Evolutionary conservation across 2,113 vertebrate species (phyloP).

Genomic region (Phoenicopterus ruber): DNA sequence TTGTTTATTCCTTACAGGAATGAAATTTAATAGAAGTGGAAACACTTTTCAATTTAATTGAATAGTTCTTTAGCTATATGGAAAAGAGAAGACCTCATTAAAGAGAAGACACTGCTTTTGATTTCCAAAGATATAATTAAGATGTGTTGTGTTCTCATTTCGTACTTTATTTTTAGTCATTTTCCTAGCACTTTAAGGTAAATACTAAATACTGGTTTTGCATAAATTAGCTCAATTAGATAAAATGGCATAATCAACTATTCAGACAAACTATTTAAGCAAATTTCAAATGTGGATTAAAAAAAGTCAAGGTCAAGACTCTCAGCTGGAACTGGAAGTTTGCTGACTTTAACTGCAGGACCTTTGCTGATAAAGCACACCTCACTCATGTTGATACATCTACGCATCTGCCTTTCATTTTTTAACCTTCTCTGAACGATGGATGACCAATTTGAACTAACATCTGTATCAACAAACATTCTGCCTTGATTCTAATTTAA

Average conservation of each 20-base stretch:
- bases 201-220: not conserved
- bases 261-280: not conserved
- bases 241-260: not conserved
- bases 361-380: not conserved
- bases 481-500: not conserved
- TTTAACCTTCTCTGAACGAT: not conserved
- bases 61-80: not conserved
- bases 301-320: not conserved
- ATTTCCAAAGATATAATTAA: not conserved
- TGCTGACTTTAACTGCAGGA: not conserved
- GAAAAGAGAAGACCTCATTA: not conserved
- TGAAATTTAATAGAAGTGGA: not conserved
- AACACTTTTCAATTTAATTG: not conserved
- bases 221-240: not conserved
- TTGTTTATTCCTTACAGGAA: not conserved
- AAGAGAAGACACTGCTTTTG: not conserved
- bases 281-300: not conserved
- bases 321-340: not conserved
- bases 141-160: not conserved
- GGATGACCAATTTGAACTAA: not conserved
- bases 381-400: not conserved
- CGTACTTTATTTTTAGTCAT: not conserved
- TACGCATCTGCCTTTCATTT: not conserved
- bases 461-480: not conserved
- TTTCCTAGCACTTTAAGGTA: conserved; percentile 2